Evolutionary conservation across 1,140 invertebrate genomes (phyloP), one percentile per base, ranked within the genome.

Genomic region (Drosophila triauraria): DNA sequence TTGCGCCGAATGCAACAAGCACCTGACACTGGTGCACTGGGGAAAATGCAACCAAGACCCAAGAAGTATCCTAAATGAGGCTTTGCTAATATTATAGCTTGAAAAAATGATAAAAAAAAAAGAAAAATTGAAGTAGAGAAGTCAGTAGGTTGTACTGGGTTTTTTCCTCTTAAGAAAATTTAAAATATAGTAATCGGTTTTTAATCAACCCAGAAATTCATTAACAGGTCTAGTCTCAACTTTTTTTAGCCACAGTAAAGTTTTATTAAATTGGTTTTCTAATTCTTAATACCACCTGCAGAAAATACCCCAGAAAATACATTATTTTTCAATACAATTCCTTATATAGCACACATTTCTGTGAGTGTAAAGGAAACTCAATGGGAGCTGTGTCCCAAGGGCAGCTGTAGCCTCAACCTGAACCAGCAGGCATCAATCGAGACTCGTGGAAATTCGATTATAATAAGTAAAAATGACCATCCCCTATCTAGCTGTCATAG

Each of bases 381-480:
- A 12, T 17, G 23, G 20, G 48, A 62, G 57, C 56, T 27, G 12
- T 40, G 27, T 5, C 9, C 42, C 3, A 35, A 17, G 20, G 7
- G 30, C 63, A 72, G 67, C 69, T 72, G 69, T 25, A 50, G 35
- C 62, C 40, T 57, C 30, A 57, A 65, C 20, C 56, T 42, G n/a
- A 25, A 27, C 35, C 60, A 58, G 23, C 30, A 25, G 51, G 56
- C 64, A 78, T 71, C 75, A 64, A 81, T 78, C 32, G 78, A 85
- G 78, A 78, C 78, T 75, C 82, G 64, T 85, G 82, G 78, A 86
- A 81, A 82, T 85, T 75, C 64, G 51, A 68, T 70, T 63, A 75
- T 53, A 46, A 61, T 67, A 59, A 42, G 20, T 10, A 63, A 58
- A 65, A 57, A 25, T 75, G 46, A 56, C 82, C 78, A 85, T 77